Evolutionary conservation across 1,140 invertebrate species (phyloP).

Genomic region (Octopus sinensis): DNA sequence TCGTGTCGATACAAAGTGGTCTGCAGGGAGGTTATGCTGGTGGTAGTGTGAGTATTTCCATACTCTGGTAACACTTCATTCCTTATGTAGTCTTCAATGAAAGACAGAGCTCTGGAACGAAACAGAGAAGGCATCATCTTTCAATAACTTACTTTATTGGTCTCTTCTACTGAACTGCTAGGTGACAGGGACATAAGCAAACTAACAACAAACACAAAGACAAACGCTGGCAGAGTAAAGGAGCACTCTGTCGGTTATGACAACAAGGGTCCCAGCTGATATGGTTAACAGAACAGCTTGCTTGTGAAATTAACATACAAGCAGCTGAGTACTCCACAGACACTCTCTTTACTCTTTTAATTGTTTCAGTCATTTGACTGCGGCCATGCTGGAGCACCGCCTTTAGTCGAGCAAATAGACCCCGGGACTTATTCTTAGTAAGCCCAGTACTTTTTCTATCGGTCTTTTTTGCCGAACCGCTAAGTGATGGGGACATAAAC

Average conservation of each 20-base stretch:
- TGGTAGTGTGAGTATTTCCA: conserved; percentile 81
- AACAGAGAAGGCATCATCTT: conserved; percentile 63
- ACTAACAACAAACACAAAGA: conserved; percentile 22
- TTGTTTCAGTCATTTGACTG: too few species aligned
- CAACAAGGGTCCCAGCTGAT: not conserved
- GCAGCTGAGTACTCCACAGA: too few species aligned
- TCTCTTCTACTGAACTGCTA: conserved; percentile 21
- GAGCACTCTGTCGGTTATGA: not conserved
- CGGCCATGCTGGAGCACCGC: too few species aligned
- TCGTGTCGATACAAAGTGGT: conserved; percentile 80
- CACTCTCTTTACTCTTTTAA: too few species aligned
- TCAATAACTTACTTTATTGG: conserved; percentile 11
- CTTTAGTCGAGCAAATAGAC: too few species aligned
- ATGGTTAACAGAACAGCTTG: not conserved
- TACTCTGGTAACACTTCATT: conserved; percentile 80
- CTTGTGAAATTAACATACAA: too few species aligned
- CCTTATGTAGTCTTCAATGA: conserved; percentile 82
- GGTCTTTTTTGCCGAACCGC: too few species aligned
- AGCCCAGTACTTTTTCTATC: too few species aligned
- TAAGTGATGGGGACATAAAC: too few species aligned
- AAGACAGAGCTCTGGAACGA: conserved; percentile 77
- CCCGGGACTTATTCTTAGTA: too few species aligned
- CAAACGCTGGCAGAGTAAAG: conserved; percentile 12
- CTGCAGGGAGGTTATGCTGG: conserved; percentile 80
- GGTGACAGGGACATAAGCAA: conserved; percentile 10